These are phyloP conservation scores for Hirtodrosophila cameraria DNA, from an alignment of 2,888 invertebrate genomes.

Conservation along the genomic window DNA sequence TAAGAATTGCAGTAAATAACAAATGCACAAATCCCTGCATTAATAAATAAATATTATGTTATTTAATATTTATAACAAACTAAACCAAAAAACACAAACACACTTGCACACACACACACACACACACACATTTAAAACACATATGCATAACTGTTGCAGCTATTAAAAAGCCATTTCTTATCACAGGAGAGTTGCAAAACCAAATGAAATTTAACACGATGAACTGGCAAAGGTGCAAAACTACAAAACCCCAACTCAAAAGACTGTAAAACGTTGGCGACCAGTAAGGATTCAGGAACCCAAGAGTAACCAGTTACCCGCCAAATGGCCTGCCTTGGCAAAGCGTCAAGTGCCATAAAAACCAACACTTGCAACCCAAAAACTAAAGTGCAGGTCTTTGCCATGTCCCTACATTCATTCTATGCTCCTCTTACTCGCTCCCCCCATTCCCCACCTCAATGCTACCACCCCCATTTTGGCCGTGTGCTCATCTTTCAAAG, in stretches of 20 bases:
- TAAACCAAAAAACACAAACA: not conserved
- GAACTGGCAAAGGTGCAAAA: slow-evolving; percentile 51
- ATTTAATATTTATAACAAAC: too few relatives aligned
- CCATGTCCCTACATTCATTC: slow-evolving; percentile 49
- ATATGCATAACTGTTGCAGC: slow-evolving; percentile 59
- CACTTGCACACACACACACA: not conserved
- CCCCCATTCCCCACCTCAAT: not conserved
- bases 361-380: slow-evolving; percentile 76
- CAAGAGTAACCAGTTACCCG: slow-evolving; percentile 18
- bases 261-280: slow-evolving; percentile 30
- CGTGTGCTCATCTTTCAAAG: slow-evolving; percentile 74
- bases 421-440: slow-evolving; percentile 19
- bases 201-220: slow-evolving; percentile 62
- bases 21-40: too few relatives aligned
- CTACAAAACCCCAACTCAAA: slow-evolving; percentile 16
- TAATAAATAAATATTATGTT: too few relatives aligned
- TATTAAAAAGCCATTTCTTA: slow-evolving; percentile 73
- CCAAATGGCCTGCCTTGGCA: slow-evolving; percentile 67
- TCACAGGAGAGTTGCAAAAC: slow-evolving; percentile 41
- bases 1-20: too few relatives aligned
- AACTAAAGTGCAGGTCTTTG: slow-evolving; percentile 72
- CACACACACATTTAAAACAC: slow-evolving; percentile 35
- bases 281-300: not conserved
- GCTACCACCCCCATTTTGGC: slow-evolving; percentile 46
- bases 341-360: slow-evolving; percentile 77